Base-by-base conservation (phyloP, 2,797 vertebrate species). In the Picus viridis region DNA sequence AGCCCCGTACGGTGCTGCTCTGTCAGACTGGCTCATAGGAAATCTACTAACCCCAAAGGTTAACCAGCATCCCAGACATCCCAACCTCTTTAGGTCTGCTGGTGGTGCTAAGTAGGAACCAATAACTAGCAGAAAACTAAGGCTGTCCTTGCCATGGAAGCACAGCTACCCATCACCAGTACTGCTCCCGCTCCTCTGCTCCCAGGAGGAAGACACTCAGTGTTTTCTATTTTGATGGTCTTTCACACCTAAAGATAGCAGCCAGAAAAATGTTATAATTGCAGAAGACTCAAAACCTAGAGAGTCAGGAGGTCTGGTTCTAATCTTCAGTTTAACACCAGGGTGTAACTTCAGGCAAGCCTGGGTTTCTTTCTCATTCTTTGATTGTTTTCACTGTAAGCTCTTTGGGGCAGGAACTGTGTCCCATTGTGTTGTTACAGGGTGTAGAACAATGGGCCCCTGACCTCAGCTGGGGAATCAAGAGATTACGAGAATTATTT, bases 401-500 rank as follows among this genome's bases (percentile, higher is more conserved):
- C 95, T 96, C 94, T 95, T 95, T 94, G 96, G 95, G 94, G 93
- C 92, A 96, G 94, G 95, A 95, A 96, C 95, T 95, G 96, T 93
- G 94, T 96, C 96, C 94, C 93, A 96, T 95, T 96, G 94, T 96
- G 95, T 93, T 96, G 92, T 93, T 95, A 96, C 91, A 96, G 94
- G 91, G 96, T 96, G 95, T 95, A 95, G 95, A 96, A 96, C 95
- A 96, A 96, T 96, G 88, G 96, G 95, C 90, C 90, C 93, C 96
- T 95, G 96, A 95, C 95, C 96, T 96, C 95, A 95, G 95, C 89
- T 86, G 43, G 78, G 90, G 95, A 96, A 96, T 96, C 95, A 76
- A 95, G 95, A 95, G 95, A 96, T 96, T 96, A 96, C 77, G 22
- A 95, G 96, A 96, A 96, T 96, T 96, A 96, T 96, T 96, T 96